Base-by-base conservation (phyloP, 2,888 invertebrate species). In the Drosophila fungiperda region DNA sequence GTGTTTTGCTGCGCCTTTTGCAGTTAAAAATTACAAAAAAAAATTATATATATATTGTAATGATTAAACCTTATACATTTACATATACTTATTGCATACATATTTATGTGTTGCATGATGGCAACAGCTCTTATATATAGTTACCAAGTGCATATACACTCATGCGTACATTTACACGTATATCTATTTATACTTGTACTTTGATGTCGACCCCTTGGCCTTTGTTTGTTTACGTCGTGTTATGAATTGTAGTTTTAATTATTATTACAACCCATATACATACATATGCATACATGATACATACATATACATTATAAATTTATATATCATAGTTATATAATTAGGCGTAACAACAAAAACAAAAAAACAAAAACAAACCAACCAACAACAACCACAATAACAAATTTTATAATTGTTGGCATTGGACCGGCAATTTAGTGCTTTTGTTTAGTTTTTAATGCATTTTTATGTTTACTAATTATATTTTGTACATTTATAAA, bases 401-500 rank as follows among this genome's bases (percentile, higher is more conserved):
- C 59, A 72, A 82, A 83, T 73, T 80, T 73, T 80, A 53, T 55
- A 78, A 86, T 88, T 88, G 77, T 79, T 75, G 86, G 80, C 86
- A 87, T 82, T 80, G 80, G 68, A 76, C 78, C 88, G 73, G 81
- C 81, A 85, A 83, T 77, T 79, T 50, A 54, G 79, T 83, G 80
- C 86, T 86, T 87, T 86, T 85, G 88, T 85, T 85, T 86, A 83
- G 79, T 81, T 80, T 76, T 80, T 68, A 86, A 81, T 79, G 79
- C 77, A 83, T 77, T 83, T 83, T 85, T 69, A 85, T 88, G 84
- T 88, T 85, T 85, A 86, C 86, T 88, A 81, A 83, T 81, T 88
- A 86, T 81, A 81, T 83, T 83, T 85, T 85, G 89, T 85, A 85
- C 88, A 88, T 85, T 88, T 85, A 70, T 86, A 81, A 81, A 81